Evolutionary conservation across 2,797 vertebrate genomes (phyloP), one percentile per base, ranked within the genome.

Genomic region (Anniella stebbinsi): DNA sequence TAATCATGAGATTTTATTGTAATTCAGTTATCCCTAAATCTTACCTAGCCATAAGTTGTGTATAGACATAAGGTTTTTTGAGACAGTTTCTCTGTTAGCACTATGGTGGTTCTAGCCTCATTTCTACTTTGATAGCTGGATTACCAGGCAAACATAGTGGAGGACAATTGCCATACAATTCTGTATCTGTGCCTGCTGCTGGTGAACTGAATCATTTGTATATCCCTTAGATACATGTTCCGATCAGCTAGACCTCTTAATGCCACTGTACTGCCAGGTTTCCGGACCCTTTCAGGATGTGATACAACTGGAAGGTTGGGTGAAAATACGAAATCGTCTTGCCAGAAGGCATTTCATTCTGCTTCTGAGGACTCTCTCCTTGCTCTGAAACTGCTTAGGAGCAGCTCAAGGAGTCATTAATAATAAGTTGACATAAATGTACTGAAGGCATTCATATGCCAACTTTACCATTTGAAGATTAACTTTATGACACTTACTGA

Each of bases 401-500:
- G 38, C 66, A 80, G 12, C 76, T 70, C 63, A 87, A 80, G 76
- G 25, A 54, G 25, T 57, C 25, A 87, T 80, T 54, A 45, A 70
- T 80, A 48, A 69, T 80, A 17, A 75, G 36, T 36, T 75, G 76
- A 70, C 63, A 87, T 70, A 89, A 80, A 89, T 57, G 83, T 70
- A 85, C 28, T 72, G 21, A n/a, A 78, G 28, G 66, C 48, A 84
- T 72, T 45, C 66, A 72, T 30, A 48, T 72, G 77, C 17, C 57
- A 73, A 36, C 38, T 48, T 88, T 36, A 66, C 41, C 70, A 76
- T 48, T 36, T 89, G 72, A 76, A 48, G 38, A 88, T 69, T 72
- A 89, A 80, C 38, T 60, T 48, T 2, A 80, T 89, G 51, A 89
- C 51, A 86, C 88, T 70, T 70, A 21, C 75, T 45, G 84, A 86